Evolutionary conservation across 2,113 vertebrate genomes (phyloP).

Genomic region (Clarias gariepinus): DNA sequence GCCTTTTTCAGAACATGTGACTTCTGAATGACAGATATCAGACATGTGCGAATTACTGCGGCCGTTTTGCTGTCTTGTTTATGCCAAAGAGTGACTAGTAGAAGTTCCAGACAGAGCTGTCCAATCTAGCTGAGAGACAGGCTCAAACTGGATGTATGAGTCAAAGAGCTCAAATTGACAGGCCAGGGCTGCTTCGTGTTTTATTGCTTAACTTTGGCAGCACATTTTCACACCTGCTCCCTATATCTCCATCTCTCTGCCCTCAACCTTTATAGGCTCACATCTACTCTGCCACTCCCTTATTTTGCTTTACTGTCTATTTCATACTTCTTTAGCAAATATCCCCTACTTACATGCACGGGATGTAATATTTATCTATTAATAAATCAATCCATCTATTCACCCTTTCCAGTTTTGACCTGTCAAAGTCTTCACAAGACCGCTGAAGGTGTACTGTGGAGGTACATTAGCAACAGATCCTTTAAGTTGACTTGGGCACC

Average conservation of each 20-base stretch:
- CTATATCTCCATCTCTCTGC: conserved; percentile 17
- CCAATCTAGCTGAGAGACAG: conserved; percentile 13
- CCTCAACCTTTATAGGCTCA: conserved; percentile 18
- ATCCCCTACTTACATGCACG: conserved; percentile 5
- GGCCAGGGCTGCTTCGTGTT: neutral
- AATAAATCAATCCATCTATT: no score
- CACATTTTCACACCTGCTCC: conserved; percentile 43
- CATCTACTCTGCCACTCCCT: conserved; percentile 9
- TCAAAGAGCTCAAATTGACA: conserved; percentile 10
- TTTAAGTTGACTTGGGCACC: no score
- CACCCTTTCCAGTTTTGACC: no score
- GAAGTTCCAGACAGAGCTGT: conserved; percentile 20
- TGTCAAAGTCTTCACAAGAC: no score
- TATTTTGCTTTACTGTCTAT: neutral
- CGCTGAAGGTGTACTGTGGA: no score
- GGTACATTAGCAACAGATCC: no score
- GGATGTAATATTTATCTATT: neutral
- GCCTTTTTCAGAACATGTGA: neutral
- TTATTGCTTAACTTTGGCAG: conserved; percentile 16
- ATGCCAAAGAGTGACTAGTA: neutral
- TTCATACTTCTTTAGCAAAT: neutral
- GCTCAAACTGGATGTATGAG: neutral
- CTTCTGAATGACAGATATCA: conserved; percentile 22
- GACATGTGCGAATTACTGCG: neutral
- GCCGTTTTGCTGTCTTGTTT: conserved; percentile 2